These are phyloP conservation scores for Mus spicilegus DNA, from an alignment of 2,113 vertebrate species.

Conservation along the genomic window DNA sequence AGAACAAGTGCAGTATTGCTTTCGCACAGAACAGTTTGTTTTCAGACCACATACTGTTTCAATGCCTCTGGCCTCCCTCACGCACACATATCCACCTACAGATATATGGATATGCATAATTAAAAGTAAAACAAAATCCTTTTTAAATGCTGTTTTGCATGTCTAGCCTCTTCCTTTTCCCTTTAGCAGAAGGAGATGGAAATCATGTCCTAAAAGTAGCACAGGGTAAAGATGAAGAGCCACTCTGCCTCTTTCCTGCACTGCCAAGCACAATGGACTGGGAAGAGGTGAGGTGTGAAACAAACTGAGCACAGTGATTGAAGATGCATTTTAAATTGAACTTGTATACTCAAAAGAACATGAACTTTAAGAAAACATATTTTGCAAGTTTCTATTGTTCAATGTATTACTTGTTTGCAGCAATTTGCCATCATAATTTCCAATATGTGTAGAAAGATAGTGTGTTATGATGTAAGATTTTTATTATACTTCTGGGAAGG, in stretches of 20 bases:
- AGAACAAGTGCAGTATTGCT: not conserved
- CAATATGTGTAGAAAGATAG: not conserved
- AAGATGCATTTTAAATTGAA: not conserved
- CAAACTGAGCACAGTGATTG: too few species aligned
- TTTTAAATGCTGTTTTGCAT: not conserved
- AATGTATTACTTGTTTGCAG: not conserved
- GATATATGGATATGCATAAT: too few species aligned
- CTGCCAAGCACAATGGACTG: rapidly evolving
- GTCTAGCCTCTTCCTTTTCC: not conserved
- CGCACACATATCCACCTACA: not conserved
- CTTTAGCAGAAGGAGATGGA: not conserved
- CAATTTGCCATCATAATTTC: not conserved
- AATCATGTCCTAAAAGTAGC: rapidly evolving
- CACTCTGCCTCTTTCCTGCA: not conserved
- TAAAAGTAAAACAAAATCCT: not conserved
- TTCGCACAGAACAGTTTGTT: not conserved
- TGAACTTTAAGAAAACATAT: not conserved
- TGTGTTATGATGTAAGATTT: not conserved
- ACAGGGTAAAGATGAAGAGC: not conserved
- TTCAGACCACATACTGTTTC: not conserved
- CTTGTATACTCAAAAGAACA: not conserved
- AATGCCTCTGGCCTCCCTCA: not conserved
- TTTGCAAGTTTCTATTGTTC: not conserved
- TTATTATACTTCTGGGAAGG: not conserved
- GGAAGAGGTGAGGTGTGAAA: not conserved